Evolutionary conservation across 2,888 invertebrate genomes (phyloP).

Genomic region (Drosophila infuscata): DNA sequence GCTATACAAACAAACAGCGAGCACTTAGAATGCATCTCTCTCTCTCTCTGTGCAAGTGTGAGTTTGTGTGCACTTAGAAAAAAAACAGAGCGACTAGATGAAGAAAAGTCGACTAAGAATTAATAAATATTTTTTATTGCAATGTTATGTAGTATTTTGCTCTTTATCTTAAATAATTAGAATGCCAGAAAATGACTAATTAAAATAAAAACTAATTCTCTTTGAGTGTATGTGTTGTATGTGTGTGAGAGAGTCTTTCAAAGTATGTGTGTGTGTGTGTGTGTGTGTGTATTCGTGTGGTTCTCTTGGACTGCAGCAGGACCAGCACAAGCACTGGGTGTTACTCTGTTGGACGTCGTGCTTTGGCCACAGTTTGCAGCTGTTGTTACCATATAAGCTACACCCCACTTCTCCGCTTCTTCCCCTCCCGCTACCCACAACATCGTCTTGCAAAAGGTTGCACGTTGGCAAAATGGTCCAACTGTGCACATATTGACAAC

Average conservation of each 20-base stretch:
- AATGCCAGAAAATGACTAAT: background rate
- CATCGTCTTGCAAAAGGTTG: slow-evolving; percentile 51
- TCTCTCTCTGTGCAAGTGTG: background rate
- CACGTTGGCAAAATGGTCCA: slow-evolving; percentile 65
- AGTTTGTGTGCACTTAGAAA: background rate
- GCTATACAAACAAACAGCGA: slow-evolving; percentile 66
- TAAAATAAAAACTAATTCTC: background rate
- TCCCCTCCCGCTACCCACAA: background rate
- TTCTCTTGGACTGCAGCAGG: slow-evolving; percentile 5
- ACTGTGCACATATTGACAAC: slow-evolving; percentile 70
- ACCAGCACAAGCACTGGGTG: slow-evolving; percentile 29
- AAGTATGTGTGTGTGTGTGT: background rate
- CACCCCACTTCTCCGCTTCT: background rate
- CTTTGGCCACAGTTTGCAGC: slow-evolving; percentile 34
- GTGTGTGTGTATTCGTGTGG: slow-evolving; percentile 1
- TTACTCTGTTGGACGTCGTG: slow-evolving; percentile 15
- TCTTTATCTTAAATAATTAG: background rate
- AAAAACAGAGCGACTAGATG: background rate
- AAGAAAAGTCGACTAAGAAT: background rate
- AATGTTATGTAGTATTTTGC: background rate
- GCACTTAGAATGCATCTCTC: slow-evolving; percentile 19
- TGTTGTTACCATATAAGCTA: slow-evolving; percentile 46
- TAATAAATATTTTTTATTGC: background rate
- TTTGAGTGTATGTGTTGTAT: background rate
- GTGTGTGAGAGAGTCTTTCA: background rate